Conservation (phyloP, 2,888 invertebrate species). For the Drosophila melanocephala region DNA sequence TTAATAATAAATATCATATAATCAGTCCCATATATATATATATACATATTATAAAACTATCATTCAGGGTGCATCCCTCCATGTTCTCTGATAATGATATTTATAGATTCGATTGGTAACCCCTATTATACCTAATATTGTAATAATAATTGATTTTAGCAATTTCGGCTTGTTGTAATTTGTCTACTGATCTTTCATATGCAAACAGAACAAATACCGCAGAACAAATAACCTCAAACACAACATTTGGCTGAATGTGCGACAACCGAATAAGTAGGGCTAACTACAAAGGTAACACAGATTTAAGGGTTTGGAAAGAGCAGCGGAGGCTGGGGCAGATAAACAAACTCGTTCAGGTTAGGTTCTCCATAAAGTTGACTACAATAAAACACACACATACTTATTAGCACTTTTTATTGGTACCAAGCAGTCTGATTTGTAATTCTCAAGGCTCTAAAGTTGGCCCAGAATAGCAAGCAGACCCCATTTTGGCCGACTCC, state of each 20-base stretch:
- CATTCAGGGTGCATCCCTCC: too few relatives aligned
- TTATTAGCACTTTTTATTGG: slow-evolving; percentile 80
- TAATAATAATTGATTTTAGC: neutral
- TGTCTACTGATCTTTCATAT: neutral
- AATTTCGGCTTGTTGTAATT: neutral
- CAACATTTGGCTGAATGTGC: neutral
- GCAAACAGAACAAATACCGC: neutral
- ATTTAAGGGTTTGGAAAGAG: slow-evolving; percentile 34
- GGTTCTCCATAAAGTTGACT: slow-evolving; percentile 67
- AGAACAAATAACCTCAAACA: neutral
- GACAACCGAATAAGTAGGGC: slow-evolving; percentile 28
- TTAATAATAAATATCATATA: too few relatives aligned
- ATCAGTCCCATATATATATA: too few relatives aligned
- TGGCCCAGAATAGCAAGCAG: slow-evolving; percentile 36
- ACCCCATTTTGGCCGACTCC: neutral
- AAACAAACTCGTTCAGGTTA: slow-evolving; percentile 36
- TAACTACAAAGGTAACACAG: slow-evolving; percentile 39
- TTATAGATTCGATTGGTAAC: neutral
- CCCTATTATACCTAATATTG: neutral
- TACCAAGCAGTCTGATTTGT: slow-evolving; percentile 77
- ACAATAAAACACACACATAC: slow-evolving; percentile 78
- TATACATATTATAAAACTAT: too few relatives aligned
- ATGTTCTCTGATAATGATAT: neutral
- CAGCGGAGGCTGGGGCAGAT: neutral
- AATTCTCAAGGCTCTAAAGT: slow-evolving; percentile 77